Evolutionary conservation across 2,113 vertebrate species (phyloP).

Genomic region (Brachionichthys hirsutus): DNA sequence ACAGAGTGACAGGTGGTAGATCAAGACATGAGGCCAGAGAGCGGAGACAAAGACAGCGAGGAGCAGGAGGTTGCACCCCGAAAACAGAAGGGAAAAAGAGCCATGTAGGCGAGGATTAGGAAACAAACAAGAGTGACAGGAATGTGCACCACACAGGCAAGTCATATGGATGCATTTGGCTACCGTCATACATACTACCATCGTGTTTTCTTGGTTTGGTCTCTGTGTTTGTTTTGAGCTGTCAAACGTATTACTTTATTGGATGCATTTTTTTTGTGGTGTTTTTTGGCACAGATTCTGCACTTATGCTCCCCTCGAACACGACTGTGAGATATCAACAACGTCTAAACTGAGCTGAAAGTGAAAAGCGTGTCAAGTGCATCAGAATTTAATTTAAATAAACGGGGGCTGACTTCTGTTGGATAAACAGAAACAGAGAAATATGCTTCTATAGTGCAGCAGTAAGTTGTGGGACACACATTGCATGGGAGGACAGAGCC

Average conservation of each 20-base stretch:
- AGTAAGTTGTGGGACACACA: conserved; percentile 38
- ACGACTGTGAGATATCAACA: background rate
- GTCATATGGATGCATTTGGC: conserved; percentile 46
- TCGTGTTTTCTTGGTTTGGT: background rate
- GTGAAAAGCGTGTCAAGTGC: conserved; percentile 18
- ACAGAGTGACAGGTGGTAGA: conserved; percentile 73
- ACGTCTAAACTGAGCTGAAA: conserved; percentile 2
- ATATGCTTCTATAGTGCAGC: conserved; percentile 26
- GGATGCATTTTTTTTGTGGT: background rate
- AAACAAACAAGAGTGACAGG: conserved; percentile 70
- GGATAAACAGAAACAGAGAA: conserved; percentile 34
- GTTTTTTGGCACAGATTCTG: background rate
- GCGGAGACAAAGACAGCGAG: conserved; percentile 58
- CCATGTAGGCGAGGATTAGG: conserved; percentile 64
- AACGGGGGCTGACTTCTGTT: conserved; percentile 7
- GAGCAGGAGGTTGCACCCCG: conserved; percentile 46
- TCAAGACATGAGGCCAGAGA: conserved; percentile 63
- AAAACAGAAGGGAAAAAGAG: conserved; percentile 47
- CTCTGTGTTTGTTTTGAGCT: conserved; percentile 6
- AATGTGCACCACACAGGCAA: conserved; percentile 64
- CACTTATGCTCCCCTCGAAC: no score
- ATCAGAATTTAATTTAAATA: conserved; percentile 28
- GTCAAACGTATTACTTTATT: background rate
- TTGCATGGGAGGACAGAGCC: conserved; percentile 47
- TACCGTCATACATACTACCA: conserved; percentile 30